phyloP scores from a whole-genome alignment of 2,113 vertebrate genomes.

The Dendropsophus ebraccatus region DNA sequence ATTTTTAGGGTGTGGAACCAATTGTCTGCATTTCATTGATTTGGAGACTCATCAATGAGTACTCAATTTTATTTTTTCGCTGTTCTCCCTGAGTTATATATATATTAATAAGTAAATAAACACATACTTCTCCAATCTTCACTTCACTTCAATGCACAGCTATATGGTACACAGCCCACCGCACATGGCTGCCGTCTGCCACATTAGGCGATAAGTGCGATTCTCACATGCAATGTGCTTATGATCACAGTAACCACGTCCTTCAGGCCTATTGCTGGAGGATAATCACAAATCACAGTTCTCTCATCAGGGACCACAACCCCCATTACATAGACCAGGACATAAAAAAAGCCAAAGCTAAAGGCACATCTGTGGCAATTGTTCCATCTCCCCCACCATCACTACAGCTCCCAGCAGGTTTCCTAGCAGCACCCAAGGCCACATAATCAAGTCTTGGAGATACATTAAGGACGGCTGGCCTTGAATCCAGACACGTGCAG shows the following conservation, averaged over 20 bases:
- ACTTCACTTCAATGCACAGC: no score
- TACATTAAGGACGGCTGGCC: conserved; percentile 36
- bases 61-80: no score
- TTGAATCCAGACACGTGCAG: conserved; percentile 61
- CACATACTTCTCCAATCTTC: no score
- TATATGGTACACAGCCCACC: not conserved
- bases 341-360: not conserved
- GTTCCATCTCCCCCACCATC: not conserved
- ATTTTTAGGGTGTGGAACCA: no score
- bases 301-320: not conserved
- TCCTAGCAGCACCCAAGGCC: conserved; percentile 40
- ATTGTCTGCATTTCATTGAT: no score
- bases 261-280: not conserved
- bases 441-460: not conserved
- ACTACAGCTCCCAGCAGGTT: not conserved
- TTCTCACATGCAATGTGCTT: conserved; percentile 50
- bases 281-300: not conserved
- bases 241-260: not conserved
- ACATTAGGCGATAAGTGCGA: conserved; percentile 44
- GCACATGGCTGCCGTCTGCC: not conserved
- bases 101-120: no score
- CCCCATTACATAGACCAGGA: not conserved
- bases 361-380: not conserved
- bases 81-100: no score
- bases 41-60: no score